These are phyloP conservation scores for Takifugu flavidus DNA, from an alignment of 2,113 vertebrate species.

Conservation along the genomic window DNA sequence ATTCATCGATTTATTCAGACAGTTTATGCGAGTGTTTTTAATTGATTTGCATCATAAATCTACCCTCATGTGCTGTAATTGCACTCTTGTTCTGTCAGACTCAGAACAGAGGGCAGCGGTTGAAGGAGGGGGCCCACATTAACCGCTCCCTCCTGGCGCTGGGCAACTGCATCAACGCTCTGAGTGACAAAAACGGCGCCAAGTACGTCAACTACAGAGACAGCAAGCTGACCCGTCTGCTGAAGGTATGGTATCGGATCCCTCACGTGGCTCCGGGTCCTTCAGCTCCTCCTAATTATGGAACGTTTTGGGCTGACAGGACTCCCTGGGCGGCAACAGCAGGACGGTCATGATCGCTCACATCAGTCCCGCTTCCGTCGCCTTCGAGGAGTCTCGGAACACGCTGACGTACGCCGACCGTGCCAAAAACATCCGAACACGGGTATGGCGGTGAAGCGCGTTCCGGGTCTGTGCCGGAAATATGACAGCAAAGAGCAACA, in stretches of 20 bases:
- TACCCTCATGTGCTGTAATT: background rate
- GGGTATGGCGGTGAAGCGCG: slow-evolving; percentile 61
- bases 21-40: background rate
- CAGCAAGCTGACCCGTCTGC: slow-evolving; percentile 91
- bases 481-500: no score
- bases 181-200: slow-evolving; percentile 80
- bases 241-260: slow-evolving; percentile 78
- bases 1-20: no score
- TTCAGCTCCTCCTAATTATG: no score
- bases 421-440: slow-evolving; percentile 87
- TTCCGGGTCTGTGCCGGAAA: no score
- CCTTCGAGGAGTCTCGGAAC: slow-evolving; percentile 89
- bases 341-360: slow-evolving; percentile 93
- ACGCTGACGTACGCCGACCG: slow-evolving; percentile 87
- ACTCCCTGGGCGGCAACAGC: slow-evolving; percentile 88
- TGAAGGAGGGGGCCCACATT: slow-evolving; percentile 94
- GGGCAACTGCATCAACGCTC: slow-evolving; percentile 93
- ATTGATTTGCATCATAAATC: background rate
- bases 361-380: slow-evolving; percentile 87
- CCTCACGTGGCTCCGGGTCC: background rate
- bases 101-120: slow-evolving; percentile 87
- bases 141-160: slow-evolving; percentile 90
- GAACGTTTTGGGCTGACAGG: slow-evolving; percentile 65
- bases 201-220: slow-evolving; percentile 92
- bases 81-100: slow-evolving; percentile 66